These are phyloP conservation scores for Lepidurus packardi DNA, from an alignment of 1,140 invertebrate species.

Conservation along the genomic window DNA sequence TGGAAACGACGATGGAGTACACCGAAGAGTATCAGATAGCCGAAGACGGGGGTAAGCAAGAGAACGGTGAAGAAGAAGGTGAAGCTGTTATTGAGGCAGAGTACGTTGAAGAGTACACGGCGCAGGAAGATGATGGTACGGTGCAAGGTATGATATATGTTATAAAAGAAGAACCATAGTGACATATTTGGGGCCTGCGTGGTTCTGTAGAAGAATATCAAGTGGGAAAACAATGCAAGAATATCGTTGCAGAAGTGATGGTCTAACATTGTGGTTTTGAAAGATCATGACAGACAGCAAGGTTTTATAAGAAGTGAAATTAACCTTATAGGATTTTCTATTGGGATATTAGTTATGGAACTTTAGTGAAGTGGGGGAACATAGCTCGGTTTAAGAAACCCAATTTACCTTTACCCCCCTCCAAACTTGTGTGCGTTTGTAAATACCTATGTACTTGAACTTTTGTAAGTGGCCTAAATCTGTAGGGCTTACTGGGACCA, in stretches of 20 bases:
- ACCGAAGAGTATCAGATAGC: conserved; percentile 10
- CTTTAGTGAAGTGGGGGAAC: not conserved
- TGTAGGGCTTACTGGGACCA: conserved; percentile 7
- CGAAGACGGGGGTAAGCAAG: conserved; percentile 30
- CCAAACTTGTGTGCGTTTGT: not conserved
- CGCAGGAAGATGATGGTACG: not conserved
- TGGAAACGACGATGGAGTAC: conserved; percentile 6
- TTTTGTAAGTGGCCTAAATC: not conserved
- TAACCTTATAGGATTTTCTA: not conserved
- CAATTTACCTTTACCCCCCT: not conserved
- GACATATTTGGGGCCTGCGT: not conserved
- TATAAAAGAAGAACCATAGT: conserved; percentile 12
- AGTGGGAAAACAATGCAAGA: not conserved
- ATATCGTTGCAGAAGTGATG: not conserved
- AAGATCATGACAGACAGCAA: not conserved
- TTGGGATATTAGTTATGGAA: not conserved
- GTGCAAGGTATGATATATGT: conserved; percentile 4
- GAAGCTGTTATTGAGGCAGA: conserved; percentile 32
- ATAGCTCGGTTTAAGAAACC: not conserved
- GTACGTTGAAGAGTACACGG: not conserved
- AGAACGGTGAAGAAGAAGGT: conserved; percentile 37
- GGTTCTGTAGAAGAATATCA: not conserved
- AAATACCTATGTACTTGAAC: conserved; percentile 18
- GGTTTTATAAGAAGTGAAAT: not conserved
- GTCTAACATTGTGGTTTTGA: not conserved